Evolutionary conservation across 2,797 vertebrate genomes (phyloP).

Genomic region (Enteromius unitaeniatus): DNA sequence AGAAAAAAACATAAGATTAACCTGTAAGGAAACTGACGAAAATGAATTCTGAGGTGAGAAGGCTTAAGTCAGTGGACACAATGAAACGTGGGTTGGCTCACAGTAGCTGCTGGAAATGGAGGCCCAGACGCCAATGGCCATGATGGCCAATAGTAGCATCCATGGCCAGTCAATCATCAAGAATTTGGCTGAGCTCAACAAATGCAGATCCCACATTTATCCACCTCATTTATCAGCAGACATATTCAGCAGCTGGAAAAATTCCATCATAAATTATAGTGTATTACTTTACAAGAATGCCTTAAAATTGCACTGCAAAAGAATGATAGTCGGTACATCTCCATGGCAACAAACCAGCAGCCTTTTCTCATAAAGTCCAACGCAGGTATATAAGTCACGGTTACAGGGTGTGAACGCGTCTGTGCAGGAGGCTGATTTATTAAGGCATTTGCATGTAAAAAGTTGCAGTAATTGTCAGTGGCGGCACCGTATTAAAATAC

Average conservation of each 20-base stretch:
- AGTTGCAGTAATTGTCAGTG: constrained; percentile 64
- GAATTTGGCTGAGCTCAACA: constrained; percentile 23
- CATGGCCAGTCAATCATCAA: constrained; percentile 26
- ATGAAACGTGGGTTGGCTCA: constrained; percentile 13
- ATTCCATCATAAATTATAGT: constrained; percentile 43
- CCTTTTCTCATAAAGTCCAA: constrained; percentile 36
- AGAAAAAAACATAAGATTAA: constrained; percentile 22
- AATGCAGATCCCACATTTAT: constrained; percentile 33
- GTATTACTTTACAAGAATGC: constrained; percentile 32
- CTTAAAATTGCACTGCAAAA: constrained; percentile 22
- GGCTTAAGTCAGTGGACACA: neutral
- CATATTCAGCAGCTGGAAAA: constrained; percentile 32
- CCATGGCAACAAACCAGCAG: constrained; percentile 56
- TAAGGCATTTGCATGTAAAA: constrained; percentile 71
- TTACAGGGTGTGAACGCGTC: constrained; percentile 23
- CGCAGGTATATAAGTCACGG: constrained; percentile 58
- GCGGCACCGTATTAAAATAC: constrained; percentile 67
- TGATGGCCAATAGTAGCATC: constrained; percentile 5
- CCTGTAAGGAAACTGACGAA: neutral
- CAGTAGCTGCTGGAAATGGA: neutral
- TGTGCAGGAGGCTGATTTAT: constrained; percentile 69
- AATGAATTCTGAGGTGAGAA: constrained; percentile 13
- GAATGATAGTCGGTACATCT: constrained; percentile 26
- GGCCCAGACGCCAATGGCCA: neutral
- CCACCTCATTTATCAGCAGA: constrained; percentile 36